Evolutionary conservation across 1,140 invertebrate genomes (phyloP).

Genomic region (Drosophila malerkotliana): DNA sequence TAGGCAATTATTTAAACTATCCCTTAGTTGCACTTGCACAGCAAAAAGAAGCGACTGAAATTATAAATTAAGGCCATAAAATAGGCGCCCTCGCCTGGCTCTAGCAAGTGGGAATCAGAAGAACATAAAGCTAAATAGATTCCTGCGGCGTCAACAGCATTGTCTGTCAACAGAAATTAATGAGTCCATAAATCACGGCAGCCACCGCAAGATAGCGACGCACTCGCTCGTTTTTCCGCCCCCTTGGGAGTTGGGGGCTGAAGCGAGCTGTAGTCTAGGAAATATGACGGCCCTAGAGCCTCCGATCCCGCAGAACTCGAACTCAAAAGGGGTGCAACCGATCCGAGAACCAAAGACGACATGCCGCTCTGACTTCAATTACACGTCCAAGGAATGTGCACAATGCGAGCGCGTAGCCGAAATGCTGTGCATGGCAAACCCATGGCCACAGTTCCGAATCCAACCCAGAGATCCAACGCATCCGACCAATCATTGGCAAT

Average conservation of each 20-base stretch:
- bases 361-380: slow-evolving; percentile 82
- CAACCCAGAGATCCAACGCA: slow-evolving; percentile 25
- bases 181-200: slow-evolving; percentile 83
- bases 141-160: slow-evolving; percentile 81
- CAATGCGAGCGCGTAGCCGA: slow-evolving; percentile 67
- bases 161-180: slow-evolving; percentile 84
- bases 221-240: slow-evolving; percentile 15
- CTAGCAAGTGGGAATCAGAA: slow-evolving; percentile 56
- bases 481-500: slow-evolving; percentile 78
- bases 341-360: slow-evolving; percentile 38
- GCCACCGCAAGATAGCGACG: slow-evolving; percentile 49
- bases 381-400: slow-evolving; percentile 76
- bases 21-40: background rate
- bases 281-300: slow-evolving; percentile 62
- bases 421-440: slow-evolving; percentile 40
- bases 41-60: slow-evolving; percentile 32
- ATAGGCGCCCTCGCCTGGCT: slow-evolving; percentile 30
- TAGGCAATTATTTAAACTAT: background rate
- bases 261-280: slow-evolving; percentile 25
- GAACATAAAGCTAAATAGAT: slow-evolving; percentile 82
- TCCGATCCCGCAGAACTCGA: slow-evolving; percentile 38
- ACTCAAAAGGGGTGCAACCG: slow-evolving; percentile 62
- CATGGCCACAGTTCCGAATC: slow-evolving; percentile 35
- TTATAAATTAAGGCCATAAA: slow-evolving; percentile 69
- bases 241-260: slow-evolving; percentile 3